Percentiles rank a stretch among this genome's conserved stretches.
Evolutionary conservation across 2,113 vertebrate species (phyloP).

Genomic region (Nematolebias whitei): DNA sequence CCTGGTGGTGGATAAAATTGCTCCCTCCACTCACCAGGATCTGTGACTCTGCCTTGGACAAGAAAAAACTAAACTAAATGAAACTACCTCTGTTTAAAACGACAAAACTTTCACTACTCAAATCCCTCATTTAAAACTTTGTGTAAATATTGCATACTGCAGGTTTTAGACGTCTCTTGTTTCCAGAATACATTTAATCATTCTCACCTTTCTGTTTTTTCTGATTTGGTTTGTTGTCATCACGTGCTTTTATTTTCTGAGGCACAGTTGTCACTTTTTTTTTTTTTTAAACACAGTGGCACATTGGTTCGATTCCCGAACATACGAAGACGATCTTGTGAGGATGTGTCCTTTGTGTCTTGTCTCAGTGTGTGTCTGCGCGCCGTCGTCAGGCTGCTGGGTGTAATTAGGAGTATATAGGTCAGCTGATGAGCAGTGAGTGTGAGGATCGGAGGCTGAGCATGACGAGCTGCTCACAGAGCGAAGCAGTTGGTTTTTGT

Average conservation of each 20-base stretch:
- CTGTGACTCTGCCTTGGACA: too few species aligned
- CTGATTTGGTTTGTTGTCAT: neutral
- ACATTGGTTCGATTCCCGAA: slow-evolving; percentile 12
- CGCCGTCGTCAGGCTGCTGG: slow-evolving; percentile 50
- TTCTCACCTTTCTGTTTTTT: neutral
- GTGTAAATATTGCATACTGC: too few species aligned
- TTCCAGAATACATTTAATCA: too few species aligned
- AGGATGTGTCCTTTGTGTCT: slow-evolving; percentile 9
- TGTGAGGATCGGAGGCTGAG: slow-evolving; percentile 75
- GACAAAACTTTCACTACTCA: too few species aligned
- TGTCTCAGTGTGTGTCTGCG: slow-evolving; percentile 42
- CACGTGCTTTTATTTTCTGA: neutral
- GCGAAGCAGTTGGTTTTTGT: slow-evolving; percentile 16
- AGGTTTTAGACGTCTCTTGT: too few species aligned
- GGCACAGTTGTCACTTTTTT: too few species aligned
- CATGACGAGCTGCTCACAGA: slow-evolving; percentile 68
- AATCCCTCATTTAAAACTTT: too few species aligned
- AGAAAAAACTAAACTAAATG: too few species aligned
- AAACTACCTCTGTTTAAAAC: too few species aligned
- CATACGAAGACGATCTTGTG: slow-evolving; percentile 20
- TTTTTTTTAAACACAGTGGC: too few species aligned
- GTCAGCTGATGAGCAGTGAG: slow-evolving; percentile 78
- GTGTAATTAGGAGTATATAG: slow-evolving; percentile 77
- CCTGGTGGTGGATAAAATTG: too few species aligned
- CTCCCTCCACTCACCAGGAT: too few species aligned